Evolutionary conservation across 2,888 invertebrate species (phyloP).

Genomic region (Archips crataeganus): DNA sequence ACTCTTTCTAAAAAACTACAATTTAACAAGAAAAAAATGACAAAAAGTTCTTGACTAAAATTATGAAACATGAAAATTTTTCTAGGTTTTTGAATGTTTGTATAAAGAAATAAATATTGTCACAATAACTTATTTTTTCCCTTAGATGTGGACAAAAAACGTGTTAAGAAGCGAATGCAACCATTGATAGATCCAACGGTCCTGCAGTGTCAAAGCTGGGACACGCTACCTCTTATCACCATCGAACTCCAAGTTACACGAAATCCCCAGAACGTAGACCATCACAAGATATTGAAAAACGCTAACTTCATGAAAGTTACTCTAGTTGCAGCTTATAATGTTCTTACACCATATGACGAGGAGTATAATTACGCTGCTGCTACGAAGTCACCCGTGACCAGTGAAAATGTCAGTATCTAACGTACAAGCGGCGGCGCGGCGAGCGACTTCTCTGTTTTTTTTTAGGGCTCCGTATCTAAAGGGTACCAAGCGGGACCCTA

Average conservation of each 20-base stretch:
- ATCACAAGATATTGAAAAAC: conserved; percentile 61
- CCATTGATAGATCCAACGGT: conserved; percentile 58
- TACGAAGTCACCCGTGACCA: conserved; percentile 59
- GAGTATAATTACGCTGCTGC: conserved; percentile 63
- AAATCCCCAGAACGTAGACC: conserved; percentile 55
- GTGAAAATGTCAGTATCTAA: conserved; percentile 57
- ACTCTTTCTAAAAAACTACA: no score
- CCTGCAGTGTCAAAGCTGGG: conserved; percentile 68
- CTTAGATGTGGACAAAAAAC: conserved; percentile 62
- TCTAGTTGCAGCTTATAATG: conserved; percentile 68
- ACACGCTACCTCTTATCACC: conserved; percentile 69
- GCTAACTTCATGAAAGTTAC: conserved; percentile 72
- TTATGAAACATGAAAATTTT: no score
- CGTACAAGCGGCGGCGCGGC: not conserved
- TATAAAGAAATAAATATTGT: not conserved
- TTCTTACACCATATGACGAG: conserved; percentile 58
- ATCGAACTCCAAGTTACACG: conserved; percentile 60
- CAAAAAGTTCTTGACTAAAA: no score
- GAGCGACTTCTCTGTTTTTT: no score
- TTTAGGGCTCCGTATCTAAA: no score
- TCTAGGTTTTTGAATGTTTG: no score
- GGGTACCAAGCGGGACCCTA: no score
- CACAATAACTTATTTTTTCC: not conserved
- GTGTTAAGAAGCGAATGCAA: conserved; percentile 67
- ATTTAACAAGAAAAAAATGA: no score